Conservation (phyloP, 1,140 invertebrate species). For the Anadara kagoshimensis region DNA sequence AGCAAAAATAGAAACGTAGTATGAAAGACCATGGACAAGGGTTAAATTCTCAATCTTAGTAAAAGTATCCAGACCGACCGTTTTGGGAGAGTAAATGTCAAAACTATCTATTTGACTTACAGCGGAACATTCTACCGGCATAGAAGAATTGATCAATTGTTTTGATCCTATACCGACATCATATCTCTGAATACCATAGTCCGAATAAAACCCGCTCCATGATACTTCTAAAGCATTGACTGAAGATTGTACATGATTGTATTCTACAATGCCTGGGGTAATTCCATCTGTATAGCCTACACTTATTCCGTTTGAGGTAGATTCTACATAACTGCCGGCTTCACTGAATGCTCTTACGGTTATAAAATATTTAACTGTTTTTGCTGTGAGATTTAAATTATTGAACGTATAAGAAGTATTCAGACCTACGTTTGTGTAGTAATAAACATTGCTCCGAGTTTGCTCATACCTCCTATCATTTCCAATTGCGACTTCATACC, state of each 20-base stretch:
- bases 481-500: constrained; percentile 50
- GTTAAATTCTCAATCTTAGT: constrained; percentile 16
- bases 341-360: constrained; percentile 49
- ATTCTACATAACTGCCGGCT: constrained; percentile 47
- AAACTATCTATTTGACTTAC: constrained; percentile 9
- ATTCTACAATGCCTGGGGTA: constrained; percentile 32
- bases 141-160: constrained; percentile 17
- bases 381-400: constrained; percentile 47
- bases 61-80: constrained; percentile 28
- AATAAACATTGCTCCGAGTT: constrained; percentile 38
- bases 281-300: constrained; percentile 42
- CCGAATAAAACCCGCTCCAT: constrained; percentile 46
- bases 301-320: constrained; percentile 49
- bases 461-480: constrained; percentile 34
- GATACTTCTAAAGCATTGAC: constrained; percentile 25
- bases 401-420: constrained; percentile 37
- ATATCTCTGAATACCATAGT: constrained; percentile 43
- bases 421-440: constrained; percentile 47
- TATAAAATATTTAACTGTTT: constrained; percentile 48
- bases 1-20: constrained; percentile 38
- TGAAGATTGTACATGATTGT: constrained; percentile 32
- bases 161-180: constrained; percentile 24
- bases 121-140: constrained; percentile 9
- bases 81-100: background rate
- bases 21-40: constrained; percentile 29